phyloP scores from a whole-genome alignment of 1,140 invertebrate genomes.

The Brachionus koreanus region DNA sequence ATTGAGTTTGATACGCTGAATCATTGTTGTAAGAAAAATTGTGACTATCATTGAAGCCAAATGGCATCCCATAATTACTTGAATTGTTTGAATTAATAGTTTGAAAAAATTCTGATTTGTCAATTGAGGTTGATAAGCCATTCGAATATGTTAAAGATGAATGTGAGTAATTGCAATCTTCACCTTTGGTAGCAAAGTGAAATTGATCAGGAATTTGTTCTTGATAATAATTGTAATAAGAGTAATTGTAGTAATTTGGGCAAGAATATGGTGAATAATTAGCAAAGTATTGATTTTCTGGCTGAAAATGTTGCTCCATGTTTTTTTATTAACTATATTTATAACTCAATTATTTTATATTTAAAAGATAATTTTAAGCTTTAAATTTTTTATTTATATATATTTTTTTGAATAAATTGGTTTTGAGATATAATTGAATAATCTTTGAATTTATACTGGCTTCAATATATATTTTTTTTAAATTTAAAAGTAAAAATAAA shows the following conservation, averaged over 20 bases:
- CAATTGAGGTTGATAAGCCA: background rate
- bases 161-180: background rate
- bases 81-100: background rate
- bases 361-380: background rate
- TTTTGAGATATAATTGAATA: background rate
- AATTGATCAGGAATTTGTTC: background rate
- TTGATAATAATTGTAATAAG: background rate
- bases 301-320: background rate
- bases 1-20: conserved; percentile 31
- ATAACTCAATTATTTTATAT: background rate
- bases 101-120: background rate
- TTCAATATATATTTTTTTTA: background rate
- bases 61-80: background rate
- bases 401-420: background rate
- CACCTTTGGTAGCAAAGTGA: background rate
- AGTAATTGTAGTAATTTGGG: background rate
- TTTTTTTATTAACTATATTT: background rate
- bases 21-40: conserved; percentile 24
- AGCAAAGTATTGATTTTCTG: background rate
- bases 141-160: background rate
- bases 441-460: background rate
- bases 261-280: background rate
- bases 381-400: background rate
- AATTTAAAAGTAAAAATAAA: background rate
- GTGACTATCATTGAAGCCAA: background rate